Percentiles rank a stretch among this genome's conserved stretches.
Evolutionary conservation across 2,888 invertebrate genomes (phyloP).

Genomic region (Norana najaformis): DNA sequence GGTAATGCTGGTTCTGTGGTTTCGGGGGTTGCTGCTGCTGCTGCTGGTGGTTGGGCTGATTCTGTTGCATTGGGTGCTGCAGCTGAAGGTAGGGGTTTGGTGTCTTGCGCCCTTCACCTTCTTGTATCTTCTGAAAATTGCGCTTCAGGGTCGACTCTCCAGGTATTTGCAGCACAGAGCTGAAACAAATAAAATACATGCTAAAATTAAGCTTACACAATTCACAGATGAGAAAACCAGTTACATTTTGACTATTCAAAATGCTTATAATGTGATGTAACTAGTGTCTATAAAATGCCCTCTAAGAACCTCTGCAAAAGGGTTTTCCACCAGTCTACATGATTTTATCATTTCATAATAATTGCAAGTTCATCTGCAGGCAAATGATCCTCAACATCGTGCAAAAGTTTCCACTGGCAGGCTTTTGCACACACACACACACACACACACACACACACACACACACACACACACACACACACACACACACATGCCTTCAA

Average conservation of each 20-base stretch:
- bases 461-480: too few relatives aligned
- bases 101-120: constrained; percentile 52
- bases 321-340: background rate
- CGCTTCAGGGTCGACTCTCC: constrained; percentile 93
- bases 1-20: constrained; percentile 8
- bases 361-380: background rate
- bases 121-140: constrained; percentile 96
- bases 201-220: too few relatives aligned
- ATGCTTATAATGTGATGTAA: background rate
- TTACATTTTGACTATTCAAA: background rate
- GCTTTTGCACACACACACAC: background rate
- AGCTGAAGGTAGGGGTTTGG: constrained; percentile 41
- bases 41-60: constrained; percentile 34
- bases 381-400: background rate
- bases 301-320: background rate
- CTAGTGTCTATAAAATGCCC: background rate
- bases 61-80: constrained; percentile 27
- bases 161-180: constrained; percentile 83
- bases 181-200: constrained; percentile 46
- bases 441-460: too few relatives aligned
- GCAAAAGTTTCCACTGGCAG: background rate
- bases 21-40: background rate
- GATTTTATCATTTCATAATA: background rate
- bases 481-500: too few relatives aligned
- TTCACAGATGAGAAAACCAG: background rate